Evolutionary conservation across 2,113 vertebrate genomes (phyloP), one percentile per base, ranked within the genome.

Genomic region (Apteryx mantelli): DNA sequence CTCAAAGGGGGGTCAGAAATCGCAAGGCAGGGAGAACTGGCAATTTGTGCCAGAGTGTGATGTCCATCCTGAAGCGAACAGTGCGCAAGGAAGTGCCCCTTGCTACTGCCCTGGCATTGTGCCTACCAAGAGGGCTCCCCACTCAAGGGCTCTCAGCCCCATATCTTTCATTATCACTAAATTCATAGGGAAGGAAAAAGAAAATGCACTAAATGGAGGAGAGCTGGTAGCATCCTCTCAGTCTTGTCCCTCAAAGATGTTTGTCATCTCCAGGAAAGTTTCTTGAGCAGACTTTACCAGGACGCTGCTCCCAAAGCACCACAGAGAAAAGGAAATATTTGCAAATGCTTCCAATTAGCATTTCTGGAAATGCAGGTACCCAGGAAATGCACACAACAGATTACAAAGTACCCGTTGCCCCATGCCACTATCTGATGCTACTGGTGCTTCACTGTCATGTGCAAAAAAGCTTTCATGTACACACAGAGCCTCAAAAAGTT

Each of bases 81-180:
- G 36, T 8, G 52, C 7, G 7, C 13, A 20, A 40, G 20, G 26
- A 44, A 82, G 55, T 15, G 53, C 22, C 32, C 28, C 22, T 48
- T 50, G 48, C 50, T 70, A 53, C 14, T 40, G 13, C 0, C 3
- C 32, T 48, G 82, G 21, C 13, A 82, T 44, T 28, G 40, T 6
- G 18, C 46, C 2, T 65, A 44, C 38, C 50, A 42, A 4, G 25
- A 80, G 17, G 13, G 4, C n/a, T 82, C 32, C 44, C 20, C 16
- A 32, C 65, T 8, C 56, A 7, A 20, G 28, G 8, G 13, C 6
- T 86, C 38, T 46, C 34, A 0, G 0, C 25, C 5, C 12, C 9
- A 30, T 50, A 12, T 3, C 64, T n/a, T 56, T 65, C n/a, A 4
- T 12, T 5, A 1, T 1, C 2, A 0, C 60, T 34, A 13, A 26